phyloP scores from a whole-genome alignment of 1,140 invertebrate genomes.

The Pectinophora gossypiella region DNA sequence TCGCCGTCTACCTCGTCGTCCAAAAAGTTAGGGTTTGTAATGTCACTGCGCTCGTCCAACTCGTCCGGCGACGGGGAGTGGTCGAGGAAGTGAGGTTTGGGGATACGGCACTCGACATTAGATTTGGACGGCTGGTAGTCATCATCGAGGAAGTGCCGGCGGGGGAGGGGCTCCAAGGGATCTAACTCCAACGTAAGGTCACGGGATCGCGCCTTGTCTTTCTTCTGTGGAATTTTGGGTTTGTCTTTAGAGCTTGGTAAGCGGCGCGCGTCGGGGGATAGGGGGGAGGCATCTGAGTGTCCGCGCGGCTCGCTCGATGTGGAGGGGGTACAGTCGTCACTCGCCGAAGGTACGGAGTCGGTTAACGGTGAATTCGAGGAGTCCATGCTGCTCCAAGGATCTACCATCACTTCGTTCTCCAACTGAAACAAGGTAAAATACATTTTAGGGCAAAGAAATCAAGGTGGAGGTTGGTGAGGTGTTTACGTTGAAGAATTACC shows the following conservation, averaged over 20 bases:
- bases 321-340: conserved; percentile 65
- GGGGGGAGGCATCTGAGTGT: conserved; percentile 36
- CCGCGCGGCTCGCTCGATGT: conserved; percentile 56
- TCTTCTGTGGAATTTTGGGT: conserved; percentile 28
- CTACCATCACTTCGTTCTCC: conserved; percentile 75
- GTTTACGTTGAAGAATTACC: no score
- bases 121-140: conserved; percentile 74
- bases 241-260: conserved; percentile 45
- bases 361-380: conserved; percentile 71
- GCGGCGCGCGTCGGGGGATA: conserved; percentile 46
- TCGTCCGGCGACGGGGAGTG: conserved; percentile 71
- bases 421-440: conserved; percentile 62
- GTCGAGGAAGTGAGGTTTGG: conserved; percentile 72
- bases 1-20: conserved; percentile 62
- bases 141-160: conserved; percentile 78
- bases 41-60: conserved; percentile 64
- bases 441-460: conserved; percentile 26
- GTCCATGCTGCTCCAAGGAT: conserved; percentile 75
- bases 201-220: conserved; percentile 58
- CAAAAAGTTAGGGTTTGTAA: conserved; percentile 67
- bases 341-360: conserved; percentile 67
- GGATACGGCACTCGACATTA: conserved; percentile 71
- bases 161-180: conserved; percentile 48
- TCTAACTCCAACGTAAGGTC: conserved; percentile 60
- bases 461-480: conserved; percentile 19